Conservation (phyloP, 2,113 vertebrate genomes). For the Acrocephalus kingi region DNA sequence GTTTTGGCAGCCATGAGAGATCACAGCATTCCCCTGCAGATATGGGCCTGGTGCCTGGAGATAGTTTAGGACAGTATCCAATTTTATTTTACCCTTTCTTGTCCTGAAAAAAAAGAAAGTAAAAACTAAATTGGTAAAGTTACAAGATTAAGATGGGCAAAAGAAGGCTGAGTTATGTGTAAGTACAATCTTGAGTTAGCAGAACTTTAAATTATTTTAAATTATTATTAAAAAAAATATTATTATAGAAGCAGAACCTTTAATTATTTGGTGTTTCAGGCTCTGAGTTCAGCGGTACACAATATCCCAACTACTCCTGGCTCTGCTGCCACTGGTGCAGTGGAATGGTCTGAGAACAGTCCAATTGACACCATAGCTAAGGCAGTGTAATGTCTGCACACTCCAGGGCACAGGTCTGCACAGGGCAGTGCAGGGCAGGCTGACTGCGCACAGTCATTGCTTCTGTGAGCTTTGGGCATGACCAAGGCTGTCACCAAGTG, state of each 20-base stretch:
- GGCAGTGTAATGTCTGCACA: not conserved
- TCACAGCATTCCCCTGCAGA: not conserved
- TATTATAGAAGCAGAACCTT: too few species aligned
- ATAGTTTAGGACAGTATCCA: not conserved
- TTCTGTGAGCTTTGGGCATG: not conserved
- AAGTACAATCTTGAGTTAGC: not conserved
- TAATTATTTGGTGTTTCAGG: not conserved
- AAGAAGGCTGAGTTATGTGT: not conserved
- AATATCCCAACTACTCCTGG: not conserved
- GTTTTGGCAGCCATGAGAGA: constrained; percentile 21
- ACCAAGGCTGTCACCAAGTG: not conserved
- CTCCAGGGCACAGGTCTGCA: too few species aligned
- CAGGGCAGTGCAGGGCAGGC: not conserved
- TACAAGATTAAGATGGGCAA: not conserved
- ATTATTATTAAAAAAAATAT: too few species aligned
- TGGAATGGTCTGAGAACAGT: not conserved
- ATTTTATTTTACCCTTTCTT: constrained; percentile 24
- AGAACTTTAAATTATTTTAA: not conserved
- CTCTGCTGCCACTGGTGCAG: not conserved
- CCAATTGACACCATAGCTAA: not conserved
- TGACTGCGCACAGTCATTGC: not conserved
- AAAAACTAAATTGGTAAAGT: not conserved
- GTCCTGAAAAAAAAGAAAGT: not conserved
- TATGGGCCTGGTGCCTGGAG: not conserved
- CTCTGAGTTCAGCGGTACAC: not conserved